Percentiles rank a stretch among this genome's conserved stretches.
Evolutionary conservation across 2,888 invertebrate genomes (phyloP).

Genomic region (Crossocerus cetratus): DNA sequence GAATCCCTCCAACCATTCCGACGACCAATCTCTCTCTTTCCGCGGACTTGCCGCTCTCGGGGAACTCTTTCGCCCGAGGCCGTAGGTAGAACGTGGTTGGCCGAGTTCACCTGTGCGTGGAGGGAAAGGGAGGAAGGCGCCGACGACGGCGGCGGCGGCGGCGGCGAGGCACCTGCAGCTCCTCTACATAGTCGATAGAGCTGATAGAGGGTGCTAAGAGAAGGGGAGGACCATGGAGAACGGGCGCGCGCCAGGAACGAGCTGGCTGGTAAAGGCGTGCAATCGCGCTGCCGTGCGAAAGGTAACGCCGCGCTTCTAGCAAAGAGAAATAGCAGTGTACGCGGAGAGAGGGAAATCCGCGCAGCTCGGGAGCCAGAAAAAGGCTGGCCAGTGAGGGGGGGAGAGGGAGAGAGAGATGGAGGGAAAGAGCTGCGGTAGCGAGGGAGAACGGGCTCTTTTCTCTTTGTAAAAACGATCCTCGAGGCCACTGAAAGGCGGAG

Average conservation of each 20-base stretch:
- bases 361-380: background rate
- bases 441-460: slow-evolving; percentile 49
- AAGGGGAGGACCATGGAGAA: background rate
- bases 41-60: no score
- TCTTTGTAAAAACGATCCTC: slow-evolving; percentile 61
- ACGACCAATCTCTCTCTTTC: no score
- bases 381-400: background rate
- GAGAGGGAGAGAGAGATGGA: background rate
- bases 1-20: no score
- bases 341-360: slow-evolving; percentile 19
- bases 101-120: slow-evolving; percentile 49
- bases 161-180: slow-evolving; percentile 52
- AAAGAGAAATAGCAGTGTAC: slow-evolving; percentile 24
- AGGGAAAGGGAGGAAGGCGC: slow-evolving; percentile 55
- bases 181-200: slow-evolving; percentile 33
- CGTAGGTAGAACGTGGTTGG: slow-evolving; percentile 55
- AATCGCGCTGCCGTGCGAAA: slow-evolving; percentile 7
- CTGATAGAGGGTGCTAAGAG: slow-evolving; percentile 18
- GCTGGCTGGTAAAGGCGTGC: background rate
- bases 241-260: slow-evolving; percentile 18
- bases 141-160: slow-evolving; percentile 47
- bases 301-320: background rate
- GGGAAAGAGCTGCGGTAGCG: slow-evolving; percentile 5
- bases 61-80: no score
- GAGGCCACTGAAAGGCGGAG: slow-evolving; percentile 65